phyloP scores from a whole-genome alignment of 2,888 invertebrate genomes.

The Apamea sordens region DNA sequence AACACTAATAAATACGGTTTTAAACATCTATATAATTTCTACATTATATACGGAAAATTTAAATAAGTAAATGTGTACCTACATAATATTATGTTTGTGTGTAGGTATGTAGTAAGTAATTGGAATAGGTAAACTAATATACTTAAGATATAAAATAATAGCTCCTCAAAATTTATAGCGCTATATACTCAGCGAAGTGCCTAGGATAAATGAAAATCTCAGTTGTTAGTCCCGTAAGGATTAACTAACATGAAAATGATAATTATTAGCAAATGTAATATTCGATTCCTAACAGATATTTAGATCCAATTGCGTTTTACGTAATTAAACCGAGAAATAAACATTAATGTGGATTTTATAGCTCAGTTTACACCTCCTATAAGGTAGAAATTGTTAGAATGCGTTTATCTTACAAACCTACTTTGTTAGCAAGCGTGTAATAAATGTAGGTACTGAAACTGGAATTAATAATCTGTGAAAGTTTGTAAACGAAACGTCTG shows the following conservation, averaged over 20 bases:
- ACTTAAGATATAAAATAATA: not conserved
- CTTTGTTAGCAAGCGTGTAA: not conserved
- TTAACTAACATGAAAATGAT: constrained; percentile 25
- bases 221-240: not conserved
- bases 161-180: not conserved
- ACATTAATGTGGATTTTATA: constrained; percentile 31
- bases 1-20: no score
- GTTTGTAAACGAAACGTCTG: not conserved
- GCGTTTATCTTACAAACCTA: not conserved
- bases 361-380: constrained; percentile 31
- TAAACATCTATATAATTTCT: no score
- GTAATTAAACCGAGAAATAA: constrained; percentile 30
- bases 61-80: no score
- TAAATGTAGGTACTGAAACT: not conserved
- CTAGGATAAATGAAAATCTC: constrained; percentile 14
- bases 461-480: constrained; percentile 7
- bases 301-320: constrained; percentile 48
- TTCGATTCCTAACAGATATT: constrained; percentile 24
- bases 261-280: constrained; percentile 26
- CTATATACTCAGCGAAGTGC: not conserved
- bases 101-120: no score
- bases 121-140: no score
- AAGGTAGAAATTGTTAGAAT: constrained; percentile 10
- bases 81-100: no score
- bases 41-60: no score